Percentiles rank a stretch among this genome's conserved stretches.
These are phyloP conservation scores for Drosophila nigricruria DNA, from an alignment of 2,888 invertebrate genomes.

Conservation along the genomic window DNA sequence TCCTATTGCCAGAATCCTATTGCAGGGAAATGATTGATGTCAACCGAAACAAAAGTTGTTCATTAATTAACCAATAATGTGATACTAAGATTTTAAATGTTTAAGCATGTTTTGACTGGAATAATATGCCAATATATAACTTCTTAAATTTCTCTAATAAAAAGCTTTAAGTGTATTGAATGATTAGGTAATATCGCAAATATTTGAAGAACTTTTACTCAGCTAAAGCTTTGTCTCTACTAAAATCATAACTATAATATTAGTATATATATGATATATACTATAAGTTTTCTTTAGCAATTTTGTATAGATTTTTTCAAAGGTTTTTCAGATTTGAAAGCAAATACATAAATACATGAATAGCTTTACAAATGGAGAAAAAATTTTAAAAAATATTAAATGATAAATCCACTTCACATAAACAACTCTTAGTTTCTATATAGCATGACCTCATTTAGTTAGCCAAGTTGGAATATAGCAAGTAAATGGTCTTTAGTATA, in stretches of 20 bases:
- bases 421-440: constrained; percentile 23
- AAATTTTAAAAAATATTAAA: background rate
- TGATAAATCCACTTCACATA: background rate
- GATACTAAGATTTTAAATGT: background rate
- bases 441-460: constrained; percentile 23
- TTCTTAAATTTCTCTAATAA: background rate
- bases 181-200: background rate
- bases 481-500: background rate
- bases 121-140: background rate
- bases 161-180: background rate
- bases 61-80: constrained; percentile 23
- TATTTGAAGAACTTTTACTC: background rate
- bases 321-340: too few relatives aligned
- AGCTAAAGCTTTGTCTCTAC: background rate
- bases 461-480: background rate
- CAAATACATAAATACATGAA: background rate
- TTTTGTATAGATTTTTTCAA: too few relatives aligned
- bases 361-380: background rate
- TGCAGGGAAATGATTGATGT: constrained; percentile 54
- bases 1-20: constrained; percentile 12
- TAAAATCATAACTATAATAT: background rate
- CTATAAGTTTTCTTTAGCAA: background rate
- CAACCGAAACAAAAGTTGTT: constrained; percentile 28
- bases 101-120: background rate
- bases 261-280: background rate